These are phyloP conservation scores for Lydus trimaculatus DNA, from an alignment of 2,888 invertebrate species.

Conservation along the genomic window DNA sequence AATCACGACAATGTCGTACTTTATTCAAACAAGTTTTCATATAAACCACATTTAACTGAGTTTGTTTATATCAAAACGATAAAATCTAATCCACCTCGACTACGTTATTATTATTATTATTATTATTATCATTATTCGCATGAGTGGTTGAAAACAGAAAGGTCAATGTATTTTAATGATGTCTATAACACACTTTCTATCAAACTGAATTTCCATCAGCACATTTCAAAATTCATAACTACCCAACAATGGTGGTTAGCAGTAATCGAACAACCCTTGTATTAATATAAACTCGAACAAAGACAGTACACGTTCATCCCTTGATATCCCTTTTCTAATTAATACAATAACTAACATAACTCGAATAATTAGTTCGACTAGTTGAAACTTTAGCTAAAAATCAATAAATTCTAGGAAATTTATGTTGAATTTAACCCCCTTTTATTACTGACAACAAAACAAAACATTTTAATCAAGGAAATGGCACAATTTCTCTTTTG, in stretches of 20 bases:
- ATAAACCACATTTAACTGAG: conserved; percentile 1
- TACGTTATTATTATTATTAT: background rate
- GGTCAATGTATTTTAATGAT: background rate
- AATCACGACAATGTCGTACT: conserved; percentile 4
- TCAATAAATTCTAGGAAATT: background rate
- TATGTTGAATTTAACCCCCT: background rate
- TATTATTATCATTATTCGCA: background rate
- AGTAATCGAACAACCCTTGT: background rate
- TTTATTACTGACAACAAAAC: background rate
- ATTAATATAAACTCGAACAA: background rate
- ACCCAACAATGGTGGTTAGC: background rate
- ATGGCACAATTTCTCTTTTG: background rate
- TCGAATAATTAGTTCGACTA: background rate
- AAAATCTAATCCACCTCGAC: background rate
- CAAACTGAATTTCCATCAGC: background rate
- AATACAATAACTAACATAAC: conserved; percentile 1
- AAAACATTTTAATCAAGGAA: background rate
- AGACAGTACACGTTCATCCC: background rate
- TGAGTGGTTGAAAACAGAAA: background rate
- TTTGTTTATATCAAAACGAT: background rate
- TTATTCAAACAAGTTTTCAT: background rate
- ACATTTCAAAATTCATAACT: background rate
- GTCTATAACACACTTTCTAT: background rate
- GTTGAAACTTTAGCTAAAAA: background rate
- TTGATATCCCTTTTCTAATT: background rate